These are phyloP conservation scores for Eremophila alpestris DNA, from an alignment of 2,797 vertebrate genomes.

Conservation along the genomic window DNA sequence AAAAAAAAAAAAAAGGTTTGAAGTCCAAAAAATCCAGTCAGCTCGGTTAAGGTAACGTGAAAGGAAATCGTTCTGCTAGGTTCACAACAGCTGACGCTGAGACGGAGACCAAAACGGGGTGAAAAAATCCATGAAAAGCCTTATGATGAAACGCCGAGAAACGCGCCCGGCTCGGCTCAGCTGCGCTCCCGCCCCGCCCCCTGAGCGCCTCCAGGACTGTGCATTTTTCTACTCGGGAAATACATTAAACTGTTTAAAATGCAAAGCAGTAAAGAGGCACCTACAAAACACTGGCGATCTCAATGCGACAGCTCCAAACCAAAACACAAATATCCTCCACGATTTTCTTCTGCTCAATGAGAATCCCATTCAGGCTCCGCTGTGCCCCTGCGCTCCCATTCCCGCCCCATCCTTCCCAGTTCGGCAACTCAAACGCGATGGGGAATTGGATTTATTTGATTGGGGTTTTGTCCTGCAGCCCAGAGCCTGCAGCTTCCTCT, in stretches of 20 bases:
- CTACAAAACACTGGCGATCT: slow-evolving; percentile 37
- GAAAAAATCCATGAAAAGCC: background rate
- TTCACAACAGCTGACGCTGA: slow-evolving; percentile 41
- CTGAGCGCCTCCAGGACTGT: slow-evolving; percentile 48
- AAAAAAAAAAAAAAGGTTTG: background rate
- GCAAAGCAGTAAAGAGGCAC: slow-evolving; percentile 42
- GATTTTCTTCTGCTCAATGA: slow-evolving; percentile 40
- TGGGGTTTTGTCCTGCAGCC: slow-evolving; percentile 36
- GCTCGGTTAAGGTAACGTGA: background rate
- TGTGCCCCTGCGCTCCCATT: background rate
- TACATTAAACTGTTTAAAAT: slow-evolving; percentile 42
- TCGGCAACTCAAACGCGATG: slow-evolving; percentile 6
- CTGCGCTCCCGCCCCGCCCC: slow-evolving; percentile 65
- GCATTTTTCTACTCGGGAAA: slow-evolving; percentile 44
- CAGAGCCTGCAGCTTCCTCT: slow-evolving; percentile 35
- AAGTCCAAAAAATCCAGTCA: background rate
- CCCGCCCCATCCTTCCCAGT: background rate
- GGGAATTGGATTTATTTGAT: slow-evolving; percentile 60
- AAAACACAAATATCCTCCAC: background rate
- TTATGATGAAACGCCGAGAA: slow-evolving; percentile 66
- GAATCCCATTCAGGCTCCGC: background rate
- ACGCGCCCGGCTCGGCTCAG: slow-evolving; percentile 46
- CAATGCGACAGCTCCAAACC: background rate
- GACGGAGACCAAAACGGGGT: background rate
- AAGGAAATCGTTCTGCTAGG: background rate